Conservation (phyloP, 2,113 vertebrate genomes). For the Mastomys coucha region DNA sequence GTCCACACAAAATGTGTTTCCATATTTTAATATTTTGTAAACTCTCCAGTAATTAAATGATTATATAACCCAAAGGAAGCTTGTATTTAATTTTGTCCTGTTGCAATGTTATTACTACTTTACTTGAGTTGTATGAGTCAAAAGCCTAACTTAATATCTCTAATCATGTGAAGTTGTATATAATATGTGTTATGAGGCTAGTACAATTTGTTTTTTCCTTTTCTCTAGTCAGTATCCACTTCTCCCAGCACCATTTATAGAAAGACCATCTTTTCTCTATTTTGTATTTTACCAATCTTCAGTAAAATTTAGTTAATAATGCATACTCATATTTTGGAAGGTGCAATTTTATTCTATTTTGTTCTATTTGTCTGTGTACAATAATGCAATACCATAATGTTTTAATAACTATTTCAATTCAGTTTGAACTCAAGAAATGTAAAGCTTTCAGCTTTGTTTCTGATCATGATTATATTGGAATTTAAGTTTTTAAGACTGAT, state of each 20-base stretch:
- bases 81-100: background rate
- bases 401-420: background rate
- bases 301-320: background rate
- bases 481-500: background rate
- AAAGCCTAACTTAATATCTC: background rate
- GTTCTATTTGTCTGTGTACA: background rate
- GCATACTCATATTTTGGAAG: background rate
- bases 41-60: background rate
- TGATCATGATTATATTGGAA: background rate
- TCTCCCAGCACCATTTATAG: background rate
- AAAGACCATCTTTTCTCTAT: background rate
- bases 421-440: background rate
- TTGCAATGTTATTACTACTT: background rate
- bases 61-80: background rate
- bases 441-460: background rate
- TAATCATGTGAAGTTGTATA: background rate
- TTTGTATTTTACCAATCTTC: background rate
- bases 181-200: background rate
- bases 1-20: background rate
- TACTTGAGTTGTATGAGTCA: background rate
- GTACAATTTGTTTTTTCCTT: background rate
- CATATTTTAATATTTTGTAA: background rate
- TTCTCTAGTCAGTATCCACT: background rate
- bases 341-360: background rate
- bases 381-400: background rate